phyloP scores from a whole-genome alignment of 2,113 vertebrate genomes.

The Muscicapa adusta region DNA sequence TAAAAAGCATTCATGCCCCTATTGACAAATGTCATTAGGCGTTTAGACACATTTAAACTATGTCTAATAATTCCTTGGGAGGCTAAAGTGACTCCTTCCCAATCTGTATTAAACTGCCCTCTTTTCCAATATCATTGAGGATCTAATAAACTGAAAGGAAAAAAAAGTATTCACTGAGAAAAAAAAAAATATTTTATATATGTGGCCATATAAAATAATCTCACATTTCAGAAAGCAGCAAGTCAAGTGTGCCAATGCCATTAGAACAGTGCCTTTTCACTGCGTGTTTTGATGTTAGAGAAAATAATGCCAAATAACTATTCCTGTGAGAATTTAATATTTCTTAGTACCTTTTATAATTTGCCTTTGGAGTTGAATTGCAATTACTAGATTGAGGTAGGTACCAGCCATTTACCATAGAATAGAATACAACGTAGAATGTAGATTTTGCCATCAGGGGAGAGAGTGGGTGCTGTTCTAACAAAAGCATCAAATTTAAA shows the following conservation, averaged over 20 bases:
- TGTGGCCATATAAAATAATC: background rate
- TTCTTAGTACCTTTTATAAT: background rate
- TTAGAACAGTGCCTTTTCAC: background rate
- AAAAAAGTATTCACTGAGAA: background rate
- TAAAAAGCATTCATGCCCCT: background rate
- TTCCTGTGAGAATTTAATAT: background rate
- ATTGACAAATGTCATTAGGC: background rate
- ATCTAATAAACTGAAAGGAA: background rate
- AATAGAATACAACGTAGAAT: background rate
- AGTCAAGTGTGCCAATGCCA: background rate
- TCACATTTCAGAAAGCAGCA: background rate
- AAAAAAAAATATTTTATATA: background rate
- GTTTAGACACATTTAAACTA: background rate
- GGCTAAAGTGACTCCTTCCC: background rate
- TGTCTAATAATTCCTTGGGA: background rate
- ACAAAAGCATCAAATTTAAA: background rate
- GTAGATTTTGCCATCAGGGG: background rate
- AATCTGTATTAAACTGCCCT: background rate
- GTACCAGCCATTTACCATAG: background rate
- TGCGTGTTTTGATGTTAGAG: background rate
- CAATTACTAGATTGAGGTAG: background rate
- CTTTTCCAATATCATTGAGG: background rate
- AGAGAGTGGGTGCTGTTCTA: slow-evolving; percentile 49
- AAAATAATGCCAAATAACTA: background rate
- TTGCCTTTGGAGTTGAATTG: background rate